phyloP scores from a whole-genome alignment of 2,888 invertebrate species.

The Pantelozetes paolii region DNA sequence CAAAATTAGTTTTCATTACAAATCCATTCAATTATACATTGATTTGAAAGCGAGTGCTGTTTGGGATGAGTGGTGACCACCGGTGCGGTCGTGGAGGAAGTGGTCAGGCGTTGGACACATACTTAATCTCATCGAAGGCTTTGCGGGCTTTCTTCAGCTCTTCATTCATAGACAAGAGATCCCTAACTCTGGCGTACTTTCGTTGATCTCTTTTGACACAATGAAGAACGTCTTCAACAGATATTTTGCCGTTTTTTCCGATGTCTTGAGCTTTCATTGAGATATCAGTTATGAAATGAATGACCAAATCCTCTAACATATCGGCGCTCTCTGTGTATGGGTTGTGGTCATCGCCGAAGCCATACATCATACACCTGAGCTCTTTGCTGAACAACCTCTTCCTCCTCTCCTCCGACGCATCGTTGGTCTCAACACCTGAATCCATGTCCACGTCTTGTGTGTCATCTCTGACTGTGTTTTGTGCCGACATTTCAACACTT shows the following conservation, averaged over 20 bases:
- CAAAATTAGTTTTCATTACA: too few species aligned
- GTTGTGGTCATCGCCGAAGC: conserved; percentile 98
- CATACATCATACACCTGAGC: conserved; percentile 96
- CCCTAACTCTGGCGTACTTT: conserved; percentile 96
- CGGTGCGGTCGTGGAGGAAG: too few species aligned
- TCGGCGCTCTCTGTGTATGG: conserved; percentile 99
- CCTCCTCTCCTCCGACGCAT: conserved; percentile 47
- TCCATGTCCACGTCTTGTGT: too few species aligned
- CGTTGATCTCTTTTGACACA: conserved; percentile 90
- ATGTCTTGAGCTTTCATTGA: conserved; percentile 84
- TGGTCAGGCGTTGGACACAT: too few species aligned
- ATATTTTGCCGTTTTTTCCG: conserved; percentile 89
- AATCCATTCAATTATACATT: too few species aligned
- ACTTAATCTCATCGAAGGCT: conserved; percentile 98
- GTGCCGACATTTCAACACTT: too few species aligned
- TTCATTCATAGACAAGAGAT: conserved; percentile 95
- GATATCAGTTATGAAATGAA: conserved; percentile 95
- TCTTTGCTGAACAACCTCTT: conserved; percentile 87
- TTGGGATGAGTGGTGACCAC: too few species aligned
- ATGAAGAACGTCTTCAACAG: conserved; percentile 96
- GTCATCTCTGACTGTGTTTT: too few species aligned
- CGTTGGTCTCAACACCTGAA: too few species aligned
- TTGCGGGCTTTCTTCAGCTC: conserved; percentile 97
- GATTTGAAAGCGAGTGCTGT: too few species aligned
- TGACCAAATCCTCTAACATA: conserved; percentile 90